Conservation (phyloP, 2,113 vertebrate species). For the Spheniscus mendiculus region DNA sequence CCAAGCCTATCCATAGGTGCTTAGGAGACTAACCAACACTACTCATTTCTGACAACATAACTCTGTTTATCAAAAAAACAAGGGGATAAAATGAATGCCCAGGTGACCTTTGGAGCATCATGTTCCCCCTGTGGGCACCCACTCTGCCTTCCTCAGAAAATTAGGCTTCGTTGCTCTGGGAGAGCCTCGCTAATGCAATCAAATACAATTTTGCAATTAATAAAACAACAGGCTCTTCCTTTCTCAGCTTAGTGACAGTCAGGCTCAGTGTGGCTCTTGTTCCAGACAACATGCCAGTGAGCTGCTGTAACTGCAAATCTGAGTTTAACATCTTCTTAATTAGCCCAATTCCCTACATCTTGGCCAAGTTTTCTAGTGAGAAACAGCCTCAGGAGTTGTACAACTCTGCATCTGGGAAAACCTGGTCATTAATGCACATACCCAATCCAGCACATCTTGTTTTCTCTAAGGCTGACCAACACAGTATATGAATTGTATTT, state of each 20-base stretch:
- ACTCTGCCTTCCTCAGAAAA: neutral
- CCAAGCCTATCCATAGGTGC: neutral
- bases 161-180: neutral
- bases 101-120: neutral
- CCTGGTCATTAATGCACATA: neutral
- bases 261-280: neutral
- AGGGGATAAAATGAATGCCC: neutral
- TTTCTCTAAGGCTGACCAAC: neutral
- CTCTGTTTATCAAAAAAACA: neutral
- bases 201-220: neutral
- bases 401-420: neutral
- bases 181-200: neutral
- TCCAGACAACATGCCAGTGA: slow-evolving; percentile 49
- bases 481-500: neutral
- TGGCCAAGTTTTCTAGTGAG: slow-evolving; percentile 22
- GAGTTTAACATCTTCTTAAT: slow-evolving; percentile 42
- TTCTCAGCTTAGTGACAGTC: slow-evolving; percentile 21
- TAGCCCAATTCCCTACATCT: slow-evolving; percentile 20
- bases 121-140: neutral
- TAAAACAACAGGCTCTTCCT: slow-evolving; percentile 15
- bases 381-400: neutral
- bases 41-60: neutral
- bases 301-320: slow-evolving; percentile 35
- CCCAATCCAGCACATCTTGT: neutral
- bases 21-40: neutral